Conservation (phyloP, 2,113 vertebrate species). For the Barbus barbus region DNA sequence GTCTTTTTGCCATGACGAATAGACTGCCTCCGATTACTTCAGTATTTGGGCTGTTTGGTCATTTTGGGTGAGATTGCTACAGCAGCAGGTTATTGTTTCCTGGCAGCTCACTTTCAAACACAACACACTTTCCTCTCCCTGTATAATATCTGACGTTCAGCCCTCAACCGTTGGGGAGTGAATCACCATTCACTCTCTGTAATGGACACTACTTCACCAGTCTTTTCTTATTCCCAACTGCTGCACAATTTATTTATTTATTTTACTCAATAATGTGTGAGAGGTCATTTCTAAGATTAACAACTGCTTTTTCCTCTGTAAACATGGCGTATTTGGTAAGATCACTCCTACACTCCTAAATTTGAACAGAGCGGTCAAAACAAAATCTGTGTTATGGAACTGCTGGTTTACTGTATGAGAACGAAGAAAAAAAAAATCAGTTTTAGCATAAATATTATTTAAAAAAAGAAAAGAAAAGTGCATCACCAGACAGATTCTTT, state of each 20-base stretch:
- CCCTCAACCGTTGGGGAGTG: background rate
- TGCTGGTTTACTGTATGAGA: background rate
- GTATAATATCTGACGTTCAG: slow-evolving; percentile 11
- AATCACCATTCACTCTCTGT: slow-evolving; percentile 4
- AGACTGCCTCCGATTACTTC: background rate
- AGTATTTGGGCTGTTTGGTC: background rate
- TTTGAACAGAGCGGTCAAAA: background rate
- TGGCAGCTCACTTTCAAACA: slow-evolving; percentile 16
- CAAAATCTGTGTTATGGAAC: background rate
- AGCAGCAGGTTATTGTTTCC: slow-evolving; percentile 23
- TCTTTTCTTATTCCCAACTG: background rate
- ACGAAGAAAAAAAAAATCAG: background rate
- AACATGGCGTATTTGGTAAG: too few species aligned
- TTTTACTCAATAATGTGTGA: background rate
- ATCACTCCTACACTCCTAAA: too few species aligned
- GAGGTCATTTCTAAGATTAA: background rate
- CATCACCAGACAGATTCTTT: background rate
- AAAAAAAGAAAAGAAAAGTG: background rate
- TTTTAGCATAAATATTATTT: too few species aligned
- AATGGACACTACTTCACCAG: slow-evolving; percentile 21
- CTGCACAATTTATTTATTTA: background rate
- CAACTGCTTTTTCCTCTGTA: too few species aligned
- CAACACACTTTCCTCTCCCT: background rate
- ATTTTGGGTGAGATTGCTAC: slow-evolving; percentile 21
- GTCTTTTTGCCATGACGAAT: slow-evolving; percentile 37